Conservation (phyloP, 2,888 invertebrate genomes). For the Drosophila quinaria region DNA sequence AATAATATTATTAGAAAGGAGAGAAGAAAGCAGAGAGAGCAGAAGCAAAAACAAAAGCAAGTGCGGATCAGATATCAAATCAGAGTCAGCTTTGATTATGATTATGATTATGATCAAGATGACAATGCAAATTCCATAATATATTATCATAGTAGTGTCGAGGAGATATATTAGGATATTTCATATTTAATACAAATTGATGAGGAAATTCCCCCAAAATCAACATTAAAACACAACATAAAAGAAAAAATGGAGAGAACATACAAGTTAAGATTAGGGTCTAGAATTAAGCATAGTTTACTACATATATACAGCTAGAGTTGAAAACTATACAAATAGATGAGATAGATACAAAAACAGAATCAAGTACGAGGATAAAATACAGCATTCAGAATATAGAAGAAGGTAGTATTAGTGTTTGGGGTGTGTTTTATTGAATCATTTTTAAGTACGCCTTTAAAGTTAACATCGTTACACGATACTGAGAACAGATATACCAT, state of each 20-base stretch:
- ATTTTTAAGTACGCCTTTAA: constrained; percentile 47
- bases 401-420: constrained; percentile 36
- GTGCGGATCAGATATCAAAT: constrained; percentile 1
- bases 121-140: constrained; percentile 38
- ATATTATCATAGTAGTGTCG: constrained; percentile 14
- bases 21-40: neutral
- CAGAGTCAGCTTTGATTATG: constrained; percentile 28
- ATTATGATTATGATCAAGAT: constrained; percentile 8
- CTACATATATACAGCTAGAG: constrained; percentile 49
- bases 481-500: constrained; percentile 43
- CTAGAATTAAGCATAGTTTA: constrained; percentile 23
- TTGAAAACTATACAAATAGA: constrained; percentile 55
- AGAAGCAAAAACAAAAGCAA: neutral
- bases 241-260: constrained; percentile 1
- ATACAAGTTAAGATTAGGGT: constrained; percentile 21
- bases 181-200: constrained; percentile 2
- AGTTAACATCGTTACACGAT: constrained; percentile 48
- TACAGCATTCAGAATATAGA: constrained; percentile 1
- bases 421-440: constrained; percentile 41
- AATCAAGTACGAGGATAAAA: neutral
- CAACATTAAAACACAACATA: neutral
- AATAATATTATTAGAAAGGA: neutral
- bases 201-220: constrained; percentile 1
- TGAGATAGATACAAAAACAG: neutral
- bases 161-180: constrained; percentile 2